A percentile compares a stretch with the other conserved stretches of the same genome.
These are phyloP conservation scores for Podabrus alpinus DNA, from an alignment of 2,888 invertebrate genomes.

Conservation along the genomic window DNA sequence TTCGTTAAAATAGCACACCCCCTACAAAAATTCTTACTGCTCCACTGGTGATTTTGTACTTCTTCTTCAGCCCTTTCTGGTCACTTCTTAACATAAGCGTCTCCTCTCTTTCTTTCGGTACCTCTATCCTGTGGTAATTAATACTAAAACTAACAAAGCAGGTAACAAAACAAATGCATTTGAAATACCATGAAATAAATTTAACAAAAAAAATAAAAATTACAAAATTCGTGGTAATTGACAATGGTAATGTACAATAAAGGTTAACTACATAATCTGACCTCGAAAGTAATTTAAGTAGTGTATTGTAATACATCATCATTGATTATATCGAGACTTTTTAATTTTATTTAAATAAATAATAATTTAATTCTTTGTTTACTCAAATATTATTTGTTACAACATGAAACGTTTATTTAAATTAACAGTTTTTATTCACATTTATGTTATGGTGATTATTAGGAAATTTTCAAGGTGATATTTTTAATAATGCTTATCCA, in stretches of 20 bases:
- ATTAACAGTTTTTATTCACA: not conserved
- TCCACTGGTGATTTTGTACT: too few species aligned
- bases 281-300: not conserved
- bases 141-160: too few species aligned
- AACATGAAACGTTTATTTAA: not conserved
- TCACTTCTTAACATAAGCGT: too few species aligned
- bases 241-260: not conserved
- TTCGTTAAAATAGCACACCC: too few species aligned
- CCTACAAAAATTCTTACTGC: too few species aligned
- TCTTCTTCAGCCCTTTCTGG: too few species aligned
- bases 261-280: not conserved
- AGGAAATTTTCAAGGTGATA: not conserved
- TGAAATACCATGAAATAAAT: too few species aligned
- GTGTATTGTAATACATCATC: not conserved
- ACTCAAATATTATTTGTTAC: not conserved
- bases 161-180: too few species aligned
- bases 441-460: not conserved
- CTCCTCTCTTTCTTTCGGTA: too few species aligned
- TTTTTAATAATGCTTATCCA: not conserved
- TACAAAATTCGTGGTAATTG: not conserved
- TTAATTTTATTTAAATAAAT: not conserved
- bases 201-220: not conserved
- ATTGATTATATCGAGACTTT: not conserved
- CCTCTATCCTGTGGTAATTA: too few species aligned
- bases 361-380: not conserved